Evolutionary conservation across 2,888 invertebrate genomes (phyloP), one percentile per base, ranked within the genome.

Genomic region (Platerodrilus igneus): DNA sequence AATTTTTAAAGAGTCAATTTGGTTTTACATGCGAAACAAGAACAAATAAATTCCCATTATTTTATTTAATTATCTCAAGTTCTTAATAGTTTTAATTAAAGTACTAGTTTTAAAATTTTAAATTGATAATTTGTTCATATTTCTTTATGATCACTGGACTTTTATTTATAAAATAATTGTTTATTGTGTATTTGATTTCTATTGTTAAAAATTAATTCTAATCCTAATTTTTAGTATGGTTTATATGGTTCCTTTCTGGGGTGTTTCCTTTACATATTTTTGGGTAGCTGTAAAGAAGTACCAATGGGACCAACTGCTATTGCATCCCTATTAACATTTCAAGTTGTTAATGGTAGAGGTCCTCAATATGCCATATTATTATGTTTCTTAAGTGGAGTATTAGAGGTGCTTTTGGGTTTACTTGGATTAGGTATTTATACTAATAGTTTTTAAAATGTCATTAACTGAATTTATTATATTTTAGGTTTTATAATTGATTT

Each of bases 271-370:
- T 95, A 95, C 73, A 85, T 89, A 56, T 70, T 94, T 51, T 77
- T 95, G 53, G 94, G 94, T 28, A 91, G 90, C 47, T 89, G 91
- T 62, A 90, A 91, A 65, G 92, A 93, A 64, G 86, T 92, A 43
- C 92, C 93, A 1, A 79, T 92, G 54, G 93, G 94, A 7, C 94
- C 94, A 9, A 92, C 92, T 2, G 93, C 94, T 45, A 91, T 94
- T 56, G 83, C 89, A 49, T 88, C 93, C 3, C 72, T 94, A 38
- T 76, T 94, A 52, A 91, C 91, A 1, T 85, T 75, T 66, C 86
- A 88, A 70, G 78, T 83, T 17, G 78, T 86, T 0, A 75, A 77
- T 32, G 82, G 81, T 23, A 65, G 71, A 4, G 75, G 76, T 14
- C 71, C 78, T 0, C 71, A 78, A 52, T 81, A 89, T 62, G 86